Evolutionary conservation across 2,888 invertebrate species (phyloP).

Genomic region (Acronicta aceris): DNA sequence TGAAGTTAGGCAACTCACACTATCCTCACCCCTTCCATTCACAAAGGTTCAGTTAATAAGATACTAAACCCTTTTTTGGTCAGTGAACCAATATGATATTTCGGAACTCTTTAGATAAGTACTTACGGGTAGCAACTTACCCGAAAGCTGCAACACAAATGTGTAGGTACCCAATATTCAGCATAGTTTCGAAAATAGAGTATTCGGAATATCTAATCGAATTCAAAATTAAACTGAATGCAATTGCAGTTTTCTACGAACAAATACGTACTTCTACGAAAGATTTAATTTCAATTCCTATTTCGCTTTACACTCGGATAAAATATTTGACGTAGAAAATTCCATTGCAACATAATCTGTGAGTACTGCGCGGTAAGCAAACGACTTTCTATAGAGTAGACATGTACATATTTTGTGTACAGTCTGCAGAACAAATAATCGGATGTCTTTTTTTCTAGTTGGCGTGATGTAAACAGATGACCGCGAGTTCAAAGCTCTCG

Average conservation of each 20-base stretch:
- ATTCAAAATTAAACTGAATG: background rate
- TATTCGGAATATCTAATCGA: background rate
- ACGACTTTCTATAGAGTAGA: slow-evolving; percentile 14
- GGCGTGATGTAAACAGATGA: slow-evolving; percentile 86
- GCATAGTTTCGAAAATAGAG: background rate
- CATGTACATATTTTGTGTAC: slow-evolving; percentile 27
- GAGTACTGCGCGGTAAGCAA: slow-evolving; percentile 12
- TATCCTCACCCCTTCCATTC: no score
- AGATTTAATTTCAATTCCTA: background rate
- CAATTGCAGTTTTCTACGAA: background rate
- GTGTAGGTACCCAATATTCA: no score
- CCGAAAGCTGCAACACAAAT: no score
- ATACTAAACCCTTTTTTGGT: no score
- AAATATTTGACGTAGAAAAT: slow-evolving; percentile 24
- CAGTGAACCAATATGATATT: no score
- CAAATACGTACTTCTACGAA: slow-evolving; percentile 7
- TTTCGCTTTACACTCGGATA: slow-evolving; percentile 12
- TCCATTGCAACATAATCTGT: slow-evolving; percentile 16
- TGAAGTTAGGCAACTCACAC: no score
- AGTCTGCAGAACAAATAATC: slow-evolving; percentile 66
- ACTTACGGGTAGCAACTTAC: no score
- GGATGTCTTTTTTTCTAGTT: slow-evolving; percentile 77
- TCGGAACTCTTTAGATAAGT: no score
- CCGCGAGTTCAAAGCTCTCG: slow-evolving; percentile 85
- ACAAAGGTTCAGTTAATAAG: no score